Conservation (phyloP, 2,888 invertebrate species). For the Agrochola lychnidis region DNA sequence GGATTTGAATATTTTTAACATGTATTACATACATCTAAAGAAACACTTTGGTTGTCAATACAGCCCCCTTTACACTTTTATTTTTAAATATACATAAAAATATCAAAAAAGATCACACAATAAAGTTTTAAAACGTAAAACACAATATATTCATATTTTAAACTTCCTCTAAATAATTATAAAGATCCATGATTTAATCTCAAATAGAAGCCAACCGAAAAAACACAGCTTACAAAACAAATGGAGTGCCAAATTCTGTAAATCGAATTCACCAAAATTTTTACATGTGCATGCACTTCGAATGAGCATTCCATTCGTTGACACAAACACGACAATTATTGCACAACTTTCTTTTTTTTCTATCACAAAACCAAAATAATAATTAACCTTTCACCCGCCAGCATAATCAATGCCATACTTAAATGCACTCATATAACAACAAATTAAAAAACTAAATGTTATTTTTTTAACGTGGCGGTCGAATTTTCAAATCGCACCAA, state of each 20-base stretch:
- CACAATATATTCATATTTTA: neutral
- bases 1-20: neutral
- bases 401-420: neutral
- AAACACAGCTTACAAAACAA: neutral
- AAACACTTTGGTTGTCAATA: constrained; percentile 26
- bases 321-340: constrained; percentile 1
- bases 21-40: neutral
- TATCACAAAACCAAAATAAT: constrained; percentile 21
- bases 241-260: neutral
- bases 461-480: neutral
- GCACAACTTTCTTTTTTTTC: constrained; percentile 19
- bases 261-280: neutral
- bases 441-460: neutral
- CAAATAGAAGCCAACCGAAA: neutral
- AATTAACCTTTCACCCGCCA: neutral
- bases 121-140: neutral
- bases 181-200: constrained; percentile 36
- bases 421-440: neutral
- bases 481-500: neutral
- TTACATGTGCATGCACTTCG: neutral
- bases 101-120: constrained; percentile 1
- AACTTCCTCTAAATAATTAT: neutral
- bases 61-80: constrained; percentile 5
- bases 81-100: neutral
- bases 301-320: constrained; percentile 2